A percentile compares a stretch with the other conserved stretches of the same genome.
These are phyloP conservation scores for Cydia splendana DNA, from an alignment of 1,140 invertebrate species.

Conservation along the genomic window DNA sequence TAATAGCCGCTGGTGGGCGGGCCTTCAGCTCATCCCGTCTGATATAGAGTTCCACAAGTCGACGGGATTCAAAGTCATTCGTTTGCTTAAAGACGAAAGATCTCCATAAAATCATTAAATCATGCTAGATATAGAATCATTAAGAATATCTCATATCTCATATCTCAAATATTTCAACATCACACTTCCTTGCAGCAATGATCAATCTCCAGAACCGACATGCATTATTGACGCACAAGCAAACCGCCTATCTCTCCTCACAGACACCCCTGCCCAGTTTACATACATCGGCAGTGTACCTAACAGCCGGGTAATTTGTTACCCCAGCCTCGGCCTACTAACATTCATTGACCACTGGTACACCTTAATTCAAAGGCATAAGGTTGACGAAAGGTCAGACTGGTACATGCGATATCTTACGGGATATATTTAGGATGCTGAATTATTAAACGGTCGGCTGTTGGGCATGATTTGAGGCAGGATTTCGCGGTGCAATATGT, in stretches of 20 bases:
- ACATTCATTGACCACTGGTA: too few relatives aligned
- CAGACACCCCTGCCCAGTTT: conserved; percentile 32
- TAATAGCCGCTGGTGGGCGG: too few relatives aligned
- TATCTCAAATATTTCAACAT: background rate
- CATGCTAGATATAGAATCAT: too few relatives aligned
- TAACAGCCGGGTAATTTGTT: conserved; percentile 48
- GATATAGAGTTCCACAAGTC: too few relatives aligned
- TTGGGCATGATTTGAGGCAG: background rate
- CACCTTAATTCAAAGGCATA: too few relatives aligned
- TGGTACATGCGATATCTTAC: background rate
- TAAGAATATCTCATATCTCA: too few relatives aligned
- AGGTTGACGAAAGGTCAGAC: too few relatives aligned
- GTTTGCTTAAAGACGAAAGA: too few relatives aligned
- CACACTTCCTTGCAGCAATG: too few relatives aligned
- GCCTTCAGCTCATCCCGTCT: too few relatives aligned
- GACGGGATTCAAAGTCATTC: too few relatives aligned
- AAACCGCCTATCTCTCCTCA: background rate
- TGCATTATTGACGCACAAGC: background rate
- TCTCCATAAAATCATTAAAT: too few relatives aligned
- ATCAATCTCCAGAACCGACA: background rate
- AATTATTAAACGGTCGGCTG: background rate
- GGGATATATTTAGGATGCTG: conserved; percentile 16
- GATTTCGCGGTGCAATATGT: background rate
- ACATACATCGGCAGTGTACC: conserved; percentile 37
- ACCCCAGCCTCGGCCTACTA: background rate